Evolutionary conservation across 2,888 invertebrate species (phyloP).

Genomic region (Aelia acuminata): DNA sequence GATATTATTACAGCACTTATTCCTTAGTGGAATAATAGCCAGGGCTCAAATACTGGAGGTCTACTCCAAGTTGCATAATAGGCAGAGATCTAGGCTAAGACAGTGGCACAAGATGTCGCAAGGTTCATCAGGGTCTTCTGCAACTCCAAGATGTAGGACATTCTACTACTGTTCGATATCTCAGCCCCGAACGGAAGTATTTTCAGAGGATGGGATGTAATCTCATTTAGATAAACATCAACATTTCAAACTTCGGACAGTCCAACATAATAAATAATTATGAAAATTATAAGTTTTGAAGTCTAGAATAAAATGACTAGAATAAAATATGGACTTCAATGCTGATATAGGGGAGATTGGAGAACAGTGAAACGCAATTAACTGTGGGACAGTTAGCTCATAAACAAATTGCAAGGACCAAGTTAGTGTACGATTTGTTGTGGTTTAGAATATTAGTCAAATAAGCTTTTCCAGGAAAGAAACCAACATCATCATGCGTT

Average conservation of each 20-base stretch:
- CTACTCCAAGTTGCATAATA: background rate
- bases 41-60: background rate
- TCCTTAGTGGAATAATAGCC: background rate
- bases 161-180: background rate
- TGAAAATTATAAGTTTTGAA: too few species aligned
- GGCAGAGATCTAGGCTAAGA: constrained; percentile 12
- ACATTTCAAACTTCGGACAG: background rate
- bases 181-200: background rate
- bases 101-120: background rate
- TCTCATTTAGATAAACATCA: background rate
- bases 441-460: too few species aligned
- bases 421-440: too few species aligned
- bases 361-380: too few species aligned
- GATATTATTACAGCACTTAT: background rate
- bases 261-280: too few species aligned
- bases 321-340: too few species aligned
- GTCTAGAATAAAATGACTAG: too few species aligned
- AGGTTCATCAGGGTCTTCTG: constrained; percentile 22
- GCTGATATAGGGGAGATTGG: too few species aligned
- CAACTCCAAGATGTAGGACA: constrained; percentile 3
- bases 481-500: too few species aligned
- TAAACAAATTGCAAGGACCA: too few species aligned
- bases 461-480: too few species aligned
- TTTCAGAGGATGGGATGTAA: background rate
- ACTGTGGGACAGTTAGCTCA: too few species aligned